Evolutionary conservation across 2,797 vertebrate species (phyloP), one percentile per base, ranked within the genome.

Genomic region (Chromobotia macracanthus): DNA sequence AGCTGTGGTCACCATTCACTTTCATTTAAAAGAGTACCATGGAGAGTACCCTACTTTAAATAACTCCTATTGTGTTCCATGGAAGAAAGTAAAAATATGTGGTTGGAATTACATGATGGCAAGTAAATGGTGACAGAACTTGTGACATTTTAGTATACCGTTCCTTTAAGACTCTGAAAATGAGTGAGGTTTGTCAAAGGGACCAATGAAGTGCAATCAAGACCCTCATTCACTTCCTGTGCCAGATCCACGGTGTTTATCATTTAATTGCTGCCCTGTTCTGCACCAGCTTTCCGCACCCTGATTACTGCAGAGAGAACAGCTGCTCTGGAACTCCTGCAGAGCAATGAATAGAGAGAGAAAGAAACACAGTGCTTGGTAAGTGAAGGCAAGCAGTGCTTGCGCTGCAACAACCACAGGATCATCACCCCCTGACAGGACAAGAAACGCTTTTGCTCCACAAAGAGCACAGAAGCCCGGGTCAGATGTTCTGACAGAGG

Each of bases 251-350:
- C 19, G 21, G 68, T 84, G 84, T 84, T 87, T 86, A 86, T 80
- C 81, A 81, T 80, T 84, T 86, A 87, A 88, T 85, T 84, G 83
- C 80, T 38, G 35, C 82, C 84, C 46, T 72, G 73, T 78, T 75
- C 75, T 21, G 68, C 13, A 63, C 66, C 12, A 61, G 68, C 77
- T 79, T 83, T 75, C 64, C 67, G 28, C 69, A 75, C 70, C 84
- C 86, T 83, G 82, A 86, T 83, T 76, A 80, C 79, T 41, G 74
- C 61, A 69, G 53, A 73, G 35, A 25, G 69, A 82, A 80, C 83
- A 86, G 74, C 83, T 85, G 82, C 61, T 65, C 69, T 75, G 64
- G 66, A 56, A 61, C 60, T 74, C 81, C 75, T 73, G 44, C 64
- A 61, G 46, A 50, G 58, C 55, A 51, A 64, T 67, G 19, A 55